These are phyloP conservation scores for Notodonta ziczac DNA, from an alignment of 2,888 invertebrate genomes.

Conservation along the genomic window DNA sequence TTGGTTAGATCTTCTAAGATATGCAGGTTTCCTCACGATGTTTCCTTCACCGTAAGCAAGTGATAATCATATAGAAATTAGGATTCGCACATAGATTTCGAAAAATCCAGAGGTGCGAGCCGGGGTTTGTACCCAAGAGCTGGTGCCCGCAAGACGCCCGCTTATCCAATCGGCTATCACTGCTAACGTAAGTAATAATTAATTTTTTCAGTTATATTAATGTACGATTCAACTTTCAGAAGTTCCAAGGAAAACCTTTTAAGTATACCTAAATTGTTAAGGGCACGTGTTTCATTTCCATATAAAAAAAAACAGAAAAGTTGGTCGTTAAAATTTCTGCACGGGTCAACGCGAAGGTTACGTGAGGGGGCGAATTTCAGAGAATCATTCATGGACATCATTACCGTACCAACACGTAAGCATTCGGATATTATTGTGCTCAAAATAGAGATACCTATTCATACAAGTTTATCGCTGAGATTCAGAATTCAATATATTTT, in stretches of 20 bases:
- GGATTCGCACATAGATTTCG: no score
- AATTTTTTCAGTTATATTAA: neutral
- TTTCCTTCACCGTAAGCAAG: no score
- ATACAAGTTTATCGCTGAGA: constrained; percentile 16
- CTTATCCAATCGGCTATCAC: no score
- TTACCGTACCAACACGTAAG: constrained; percentile 31
- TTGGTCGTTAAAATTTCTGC: constrained; percentile 47
- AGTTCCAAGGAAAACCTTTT: constrained; percentile 14
- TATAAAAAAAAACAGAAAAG: constrained; percentile 30
- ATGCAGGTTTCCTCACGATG: no score
- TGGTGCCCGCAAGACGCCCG: no score
- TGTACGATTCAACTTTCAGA: no score
- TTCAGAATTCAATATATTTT: constrained; percentile 27
- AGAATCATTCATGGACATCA: constrained; percentile 32
- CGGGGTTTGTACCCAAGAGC: no score
- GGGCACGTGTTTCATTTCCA: constrained; percentile 37
- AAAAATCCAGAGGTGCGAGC: no score
- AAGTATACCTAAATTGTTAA: constrained; percentile 14
- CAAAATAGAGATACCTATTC: constrained; percentile 20
- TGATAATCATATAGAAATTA: no score
- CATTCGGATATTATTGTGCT: constrained; percentile 24
- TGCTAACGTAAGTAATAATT: neutral
- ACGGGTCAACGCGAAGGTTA: constrained; percentile 42
- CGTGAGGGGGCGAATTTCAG: constrained; percentile 35
- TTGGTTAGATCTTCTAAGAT: no score